Conservation (phyloP, 2,113 vertebrate genomes). For the Marcusenius ussheri region DNA sequence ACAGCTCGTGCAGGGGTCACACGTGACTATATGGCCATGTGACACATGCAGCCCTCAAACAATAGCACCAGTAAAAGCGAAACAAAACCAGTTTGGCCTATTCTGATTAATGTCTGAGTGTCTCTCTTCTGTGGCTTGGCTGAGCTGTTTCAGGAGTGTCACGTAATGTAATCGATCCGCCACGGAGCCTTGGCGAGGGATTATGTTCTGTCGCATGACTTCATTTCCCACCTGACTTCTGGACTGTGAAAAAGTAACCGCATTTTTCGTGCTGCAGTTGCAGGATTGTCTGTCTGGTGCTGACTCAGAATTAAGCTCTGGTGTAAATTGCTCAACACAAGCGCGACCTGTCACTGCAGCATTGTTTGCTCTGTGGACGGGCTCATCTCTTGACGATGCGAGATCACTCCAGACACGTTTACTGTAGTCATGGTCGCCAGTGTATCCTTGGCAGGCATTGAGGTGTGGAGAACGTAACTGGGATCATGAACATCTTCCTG, state of each 20-base stretch:
- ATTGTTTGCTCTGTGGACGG: background rate
- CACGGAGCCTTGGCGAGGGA: background rate
- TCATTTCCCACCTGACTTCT: slow-evolving; percentile 3
- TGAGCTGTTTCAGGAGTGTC: background rate
- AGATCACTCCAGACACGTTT: background rate
- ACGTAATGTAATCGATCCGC: background rate
- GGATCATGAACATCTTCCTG: background rate
- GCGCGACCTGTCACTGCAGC: background rate
- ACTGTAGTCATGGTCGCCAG: background rate
- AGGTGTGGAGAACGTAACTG: background rate
- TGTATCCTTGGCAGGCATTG: background rate
- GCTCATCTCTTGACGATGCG: background rate
- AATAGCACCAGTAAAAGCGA: background rate
- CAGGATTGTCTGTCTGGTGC: background rate
- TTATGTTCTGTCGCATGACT: background rate
- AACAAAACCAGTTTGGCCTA: background rate
- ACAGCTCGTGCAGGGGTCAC: background rate
- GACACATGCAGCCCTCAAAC: background rate
- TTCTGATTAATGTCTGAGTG: background rate
- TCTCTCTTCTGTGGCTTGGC: background rate
- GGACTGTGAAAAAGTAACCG: background rate
- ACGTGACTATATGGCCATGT: background rate
- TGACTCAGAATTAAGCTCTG: background rate
- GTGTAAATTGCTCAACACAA: background rate
- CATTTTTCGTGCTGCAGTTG: background rate